Conservation (phyloP, 2,888 invertebrate genomes). For the Corbicula japonica region DNA sequence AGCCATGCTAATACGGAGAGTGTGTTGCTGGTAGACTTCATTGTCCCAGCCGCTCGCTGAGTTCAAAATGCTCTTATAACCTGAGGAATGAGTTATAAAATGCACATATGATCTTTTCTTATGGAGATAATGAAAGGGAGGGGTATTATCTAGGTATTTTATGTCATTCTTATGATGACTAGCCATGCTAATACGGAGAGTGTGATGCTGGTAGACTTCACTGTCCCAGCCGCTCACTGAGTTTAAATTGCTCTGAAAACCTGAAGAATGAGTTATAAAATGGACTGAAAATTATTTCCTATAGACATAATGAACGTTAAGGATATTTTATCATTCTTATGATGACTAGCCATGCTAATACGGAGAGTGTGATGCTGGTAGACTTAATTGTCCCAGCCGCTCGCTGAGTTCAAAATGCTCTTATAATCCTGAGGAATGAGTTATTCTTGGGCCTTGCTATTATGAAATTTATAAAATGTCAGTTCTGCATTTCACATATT, state of each 20-base stretch:
- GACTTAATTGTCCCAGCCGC: slow-evolving; percentile 61
- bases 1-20: slow-evolving; percentile 40
- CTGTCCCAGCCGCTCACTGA: slow-evolving; percentile 31
- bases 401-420: slow-evolving; percentile 48
- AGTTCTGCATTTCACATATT: neutral
- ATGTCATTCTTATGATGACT: slow-evolving; percentile 78
- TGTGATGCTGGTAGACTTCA: slow-evolving; percentile 33
- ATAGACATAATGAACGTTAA: no score
- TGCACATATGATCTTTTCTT: no score
- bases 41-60: slow-evolving; percentile 31
- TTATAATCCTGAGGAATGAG: slow-evolving; percentile 47
- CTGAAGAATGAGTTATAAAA: no score
- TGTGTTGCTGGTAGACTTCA: slow-evolving; percentile 33
- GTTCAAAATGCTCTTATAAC: no score
- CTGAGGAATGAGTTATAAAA: no score
- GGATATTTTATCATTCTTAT: no score
- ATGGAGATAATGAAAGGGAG: no score
- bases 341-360: slow-evolving; percentile 84
- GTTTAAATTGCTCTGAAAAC: no score
- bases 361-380: slow-evolving; percentile 77
- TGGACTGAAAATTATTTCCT: no score
- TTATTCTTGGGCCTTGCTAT: neutral
- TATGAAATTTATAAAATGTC: neutral
- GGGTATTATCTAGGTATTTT: no score
- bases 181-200: slow-evolving; percentile 40